phyloP scores from a whole-genome alignment of 2,888 invertebrate species.

The Serripes groenlandicus region DNA sequence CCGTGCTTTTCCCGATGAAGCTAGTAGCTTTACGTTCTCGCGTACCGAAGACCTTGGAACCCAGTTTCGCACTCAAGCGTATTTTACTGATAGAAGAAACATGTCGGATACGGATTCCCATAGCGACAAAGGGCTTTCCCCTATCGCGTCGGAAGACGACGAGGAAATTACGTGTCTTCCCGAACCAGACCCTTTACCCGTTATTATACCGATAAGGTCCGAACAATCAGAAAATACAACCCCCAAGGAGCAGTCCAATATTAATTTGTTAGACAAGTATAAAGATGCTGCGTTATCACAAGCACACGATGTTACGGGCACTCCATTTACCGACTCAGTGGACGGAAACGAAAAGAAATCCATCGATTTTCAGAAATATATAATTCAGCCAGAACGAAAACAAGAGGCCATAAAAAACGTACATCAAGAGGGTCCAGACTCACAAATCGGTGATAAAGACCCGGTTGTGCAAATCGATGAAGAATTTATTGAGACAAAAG shows the following conservation, averaged over 20 bases:
- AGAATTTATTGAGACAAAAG: conserved; percentile 26
- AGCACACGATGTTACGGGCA: neutral
- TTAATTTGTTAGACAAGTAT: neutral
- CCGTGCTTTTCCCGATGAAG: conserved; percentile 60
- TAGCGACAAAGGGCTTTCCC: conserved; percentile 56
- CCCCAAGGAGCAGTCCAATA: neutral
- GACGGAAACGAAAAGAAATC: conserved; percentile 7
- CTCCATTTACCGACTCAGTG: neutral
- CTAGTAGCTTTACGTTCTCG: conserved; percentile 68
- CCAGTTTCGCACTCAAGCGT: conserved; percentile 60
- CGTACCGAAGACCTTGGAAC: conserved; percentile 69
- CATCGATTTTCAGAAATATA: conserved; percentile 66
- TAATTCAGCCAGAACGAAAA: conserved; percentile 57
- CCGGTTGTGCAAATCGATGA: conserved; percentile 34
- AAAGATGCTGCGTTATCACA: conserved; percentile 14
- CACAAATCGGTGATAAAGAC: conserved; percentile 34
- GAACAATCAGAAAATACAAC: neutral
- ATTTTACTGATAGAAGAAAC: conserved; percentile 66
- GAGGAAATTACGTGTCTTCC: conserved; percentile 38
- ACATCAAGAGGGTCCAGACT: neutral
- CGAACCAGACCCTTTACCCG: neutral
- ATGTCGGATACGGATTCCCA: conserved; percentile 57
- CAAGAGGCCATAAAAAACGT: neutral
- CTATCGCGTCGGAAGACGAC: conserved; percentile 63
- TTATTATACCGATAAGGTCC: neutral